Conservation (phyloP, 2,797 vertebrate species). For the Miichthys miiuy region DNA sequence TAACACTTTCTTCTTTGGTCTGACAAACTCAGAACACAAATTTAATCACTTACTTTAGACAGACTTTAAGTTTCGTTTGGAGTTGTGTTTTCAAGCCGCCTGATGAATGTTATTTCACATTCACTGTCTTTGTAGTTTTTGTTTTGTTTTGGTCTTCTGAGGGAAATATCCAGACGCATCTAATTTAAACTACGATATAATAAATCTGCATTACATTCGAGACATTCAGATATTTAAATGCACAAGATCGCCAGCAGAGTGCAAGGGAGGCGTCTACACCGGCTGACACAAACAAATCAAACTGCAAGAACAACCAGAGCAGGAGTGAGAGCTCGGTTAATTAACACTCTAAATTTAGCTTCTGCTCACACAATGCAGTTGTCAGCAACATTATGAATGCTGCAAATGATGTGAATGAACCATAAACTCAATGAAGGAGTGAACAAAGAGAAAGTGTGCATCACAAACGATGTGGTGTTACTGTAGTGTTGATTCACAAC, state of each 20-base stretch:
- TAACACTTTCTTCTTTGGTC: too few relatives aligned
- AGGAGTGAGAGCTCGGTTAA: conserved; percentile 64
- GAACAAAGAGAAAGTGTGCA: conserved; percentile 7
- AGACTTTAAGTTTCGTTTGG: too few relatives aligned
- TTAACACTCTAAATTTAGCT: conserved; percentile 77
- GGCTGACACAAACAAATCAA: conserved; percentile 60
- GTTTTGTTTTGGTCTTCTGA: not conserved
- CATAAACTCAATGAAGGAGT: conserved; percentile 12
- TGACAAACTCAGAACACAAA: too few relatives aligned
- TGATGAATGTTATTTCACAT: not conserved
- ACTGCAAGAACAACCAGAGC: conserved; percentile 54
- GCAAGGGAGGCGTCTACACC: conserved; percentile 19
- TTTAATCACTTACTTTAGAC: too few relatives aligned
- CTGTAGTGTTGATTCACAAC: not conserved
- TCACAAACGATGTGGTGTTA: not conserved
- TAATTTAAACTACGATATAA: not conserved
- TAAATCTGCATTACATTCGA: not conserved
- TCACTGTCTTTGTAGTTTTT: not conserved
- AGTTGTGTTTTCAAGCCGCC: not conserved
- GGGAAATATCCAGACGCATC: not conserved
- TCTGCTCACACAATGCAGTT: conserved; percentile 54
- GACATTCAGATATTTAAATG: conserved; percentile 19
- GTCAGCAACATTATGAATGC: conserved; percentile 58
- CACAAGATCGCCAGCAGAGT: not conserved
- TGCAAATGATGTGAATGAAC: conserved; percentile 55